Conservation (phyloP, 2,797 vertebrate species). For the Malurus splendens region DNA sequence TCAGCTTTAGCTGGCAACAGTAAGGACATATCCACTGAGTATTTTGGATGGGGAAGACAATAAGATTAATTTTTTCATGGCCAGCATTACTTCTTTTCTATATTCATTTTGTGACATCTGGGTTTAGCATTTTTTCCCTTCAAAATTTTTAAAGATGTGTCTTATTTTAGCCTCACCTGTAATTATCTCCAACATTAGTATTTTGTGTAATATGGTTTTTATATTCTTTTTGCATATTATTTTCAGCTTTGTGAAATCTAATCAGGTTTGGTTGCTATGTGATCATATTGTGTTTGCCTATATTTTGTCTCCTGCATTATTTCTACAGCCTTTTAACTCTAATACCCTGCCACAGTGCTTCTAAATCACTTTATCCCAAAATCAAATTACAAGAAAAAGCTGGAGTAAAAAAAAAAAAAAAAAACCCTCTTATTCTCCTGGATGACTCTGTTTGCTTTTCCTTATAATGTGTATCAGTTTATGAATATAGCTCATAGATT, state of each 20-base stretch:
- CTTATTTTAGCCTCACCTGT: not conserved
- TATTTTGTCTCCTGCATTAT: not conserved
- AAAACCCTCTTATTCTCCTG: not conserved
- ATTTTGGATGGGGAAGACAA: not conserved
- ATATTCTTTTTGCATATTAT: not conserved
- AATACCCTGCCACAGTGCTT: slow-evolving; percentile 1
- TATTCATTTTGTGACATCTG: not conserved
- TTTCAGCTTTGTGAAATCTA: slow-evolving; percentile 18
- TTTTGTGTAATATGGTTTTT: not conserved
- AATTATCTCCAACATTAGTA: not conserved
- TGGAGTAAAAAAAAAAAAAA: not conserved
- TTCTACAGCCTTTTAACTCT: slow-evolving; percentile 21
- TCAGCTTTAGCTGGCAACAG: not conserved
- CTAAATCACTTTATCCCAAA: slow-evolving; percentile 36
- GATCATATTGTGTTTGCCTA: not conserved
- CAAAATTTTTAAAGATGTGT: not conserved
- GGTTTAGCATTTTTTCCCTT: not conserved
- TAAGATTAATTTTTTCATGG: not conserved
- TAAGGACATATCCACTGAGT: not conserved
- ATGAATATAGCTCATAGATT: not conserved
- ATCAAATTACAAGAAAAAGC: slow-evolving; percentile 8
- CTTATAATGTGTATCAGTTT: not conserved
- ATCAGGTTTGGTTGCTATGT: not conserved
- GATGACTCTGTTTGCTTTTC: not conserved
- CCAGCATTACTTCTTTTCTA: not conserved